Evolutionary conservation across 2,888 invertebrate genomes (phyloP).

Genomic region (Gerosis bhagava): DNA sequence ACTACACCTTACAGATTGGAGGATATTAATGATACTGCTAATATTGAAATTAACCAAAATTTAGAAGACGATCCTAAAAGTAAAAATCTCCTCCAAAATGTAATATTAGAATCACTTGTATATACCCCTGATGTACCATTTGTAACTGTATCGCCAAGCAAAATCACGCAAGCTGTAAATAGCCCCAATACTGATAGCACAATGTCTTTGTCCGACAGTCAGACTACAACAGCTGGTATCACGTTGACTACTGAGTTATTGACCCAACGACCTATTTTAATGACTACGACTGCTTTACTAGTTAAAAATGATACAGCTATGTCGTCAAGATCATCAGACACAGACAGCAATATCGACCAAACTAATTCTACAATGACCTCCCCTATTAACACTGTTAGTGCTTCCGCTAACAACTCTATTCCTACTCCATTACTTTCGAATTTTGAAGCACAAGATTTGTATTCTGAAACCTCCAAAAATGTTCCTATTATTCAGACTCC

Average conservation of each 20-base stretch:
- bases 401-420: slow-evolving; percentile 49
- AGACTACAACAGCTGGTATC: slow-evolving; percentile 42
- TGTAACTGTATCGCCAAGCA: slow-evolving; percentile 33
- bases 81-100: slow-evolving; percentile 61
- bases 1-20: slow-evolving; percentile 78
- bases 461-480: slow-evolving; percentile 35
- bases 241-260: slow-evolving; percentile 10
- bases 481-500: too few relatives aligned
- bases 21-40: slow-evolving; percentile 72
- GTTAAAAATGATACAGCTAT: slow-evolving; percentile 1
- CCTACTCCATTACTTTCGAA: slow-evolving; percentile 63
- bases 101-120: slow-evolving; percentile 52
- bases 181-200: slow-evolving; percentile 45
- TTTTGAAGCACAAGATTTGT: slow-evolving; percentile 53
- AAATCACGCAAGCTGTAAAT: slow-evolving; percentile 56
- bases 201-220: slow-evolving; percentile 46
- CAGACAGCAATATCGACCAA: slow-evolving; percentile 9
- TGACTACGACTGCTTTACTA: not conserved
- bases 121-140: slow-evolving; percentile 52
- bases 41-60: slow-evolving; percentile 49
- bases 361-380: slow-evolving; percentile 18
- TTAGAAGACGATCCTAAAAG: slow-evolving; percentile 35
- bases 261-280: not conserved
- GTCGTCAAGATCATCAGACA: slow-evolving; percentile 23
- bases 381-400: slow-evolving; percentile 30